phyloP scores from a whole-genome alignment of 2,113 vertebrate species.

The Hyperoodon ampullatus region DNA sequence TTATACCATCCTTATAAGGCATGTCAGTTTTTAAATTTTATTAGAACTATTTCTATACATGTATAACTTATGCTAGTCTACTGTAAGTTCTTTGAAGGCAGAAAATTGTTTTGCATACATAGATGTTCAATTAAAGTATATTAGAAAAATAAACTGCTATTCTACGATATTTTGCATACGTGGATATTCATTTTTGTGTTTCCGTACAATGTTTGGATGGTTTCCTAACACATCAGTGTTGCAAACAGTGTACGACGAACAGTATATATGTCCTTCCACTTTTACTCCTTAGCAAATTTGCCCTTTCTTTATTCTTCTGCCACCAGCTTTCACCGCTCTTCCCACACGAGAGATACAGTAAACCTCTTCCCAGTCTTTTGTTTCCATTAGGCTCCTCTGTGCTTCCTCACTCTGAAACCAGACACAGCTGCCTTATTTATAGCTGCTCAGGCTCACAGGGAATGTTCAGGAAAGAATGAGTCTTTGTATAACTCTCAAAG shows the following conservation, averaged over 20 bases:
- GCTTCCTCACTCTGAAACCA: not conserved
- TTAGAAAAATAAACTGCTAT: not conserved
- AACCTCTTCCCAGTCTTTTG: not conserved
- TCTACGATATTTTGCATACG: not conserved
- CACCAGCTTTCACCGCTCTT: not conserved
- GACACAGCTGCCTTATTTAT: not conserved
- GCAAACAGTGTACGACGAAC: not conserved
- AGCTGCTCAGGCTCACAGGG: not conserved
- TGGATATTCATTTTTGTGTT: not conserved
- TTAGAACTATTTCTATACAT: not conserved
- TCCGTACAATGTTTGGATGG: not conserved
- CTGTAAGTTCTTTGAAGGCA: not conserved
- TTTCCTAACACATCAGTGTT: not conserved
- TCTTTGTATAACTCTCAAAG: not conserved
- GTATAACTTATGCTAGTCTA: not conserved
- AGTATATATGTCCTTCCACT: not conserved
- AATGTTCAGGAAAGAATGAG: not conserved
- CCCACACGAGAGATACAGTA: not conserved
- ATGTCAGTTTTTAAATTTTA: not conserved
- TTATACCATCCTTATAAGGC: not conserved
- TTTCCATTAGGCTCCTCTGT: not conserved
- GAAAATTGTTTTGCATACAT: not conserved
- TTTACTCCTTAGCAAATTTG: not conserved
- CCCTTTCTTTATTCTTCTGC: not conserved
- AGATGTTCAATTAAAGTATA: not conserved